Evolutionary conservation across 2,113 vertebrate genomes (phyloP).

Genomic region (Motacilla tschutschensis): DNA sequence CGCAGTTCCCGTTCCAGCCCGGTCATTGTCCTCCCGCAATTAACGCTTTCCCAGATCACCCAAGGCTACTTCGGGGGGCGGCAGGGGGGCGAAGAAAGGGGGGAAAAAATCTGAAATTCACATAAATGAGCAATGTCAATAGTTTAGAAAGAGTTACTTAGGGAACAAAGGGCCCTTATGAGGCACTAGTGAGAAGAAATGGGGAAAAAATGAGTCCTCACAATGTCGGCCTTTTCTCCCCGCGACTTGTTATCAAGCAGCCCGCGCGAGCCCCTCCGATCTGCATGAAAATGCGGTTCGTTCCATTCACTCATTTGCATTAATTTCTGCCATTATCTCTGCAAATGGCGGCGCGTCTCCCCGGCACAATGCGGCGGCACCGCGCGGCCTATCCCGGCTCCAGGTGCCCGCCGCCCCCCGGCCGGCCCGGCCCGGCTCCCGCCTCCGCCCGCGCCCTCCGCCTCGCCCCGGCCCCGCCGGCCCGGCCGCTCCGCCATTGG

Average conservation of each 20-base stretch:
- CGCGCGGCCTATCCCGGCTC: slow-evolving; percentile 79
- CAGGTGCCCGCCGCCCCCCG: slow-evolving; percentile 85
- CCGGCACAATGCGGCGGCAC: slow-evolving; percentile 92
- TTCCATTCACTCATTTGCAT: slow-evolving; percentile 98
- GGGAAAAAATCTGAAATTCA: slow-evolving; percentile 85
- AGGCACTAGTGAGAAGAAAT: slow-evolving; percentile 92
- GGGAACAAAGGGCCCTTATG: slow-evolving; percentile 97
- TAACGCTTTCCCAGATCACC: slow-evolving; percentile 89
- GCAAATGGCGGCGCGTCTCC: slow-evolving; percentile 96
- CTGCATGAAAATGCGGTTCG: slow-evolving; percentile 99
- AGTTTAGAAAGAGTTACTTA: slow-evolving; percentile 97
- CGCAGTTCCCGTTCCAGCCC: slow-evolving; percentile 79
- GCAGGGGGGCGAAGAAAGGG: too few species aligned
- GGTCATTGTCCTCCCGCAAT: slow-evolving; percentile 86
- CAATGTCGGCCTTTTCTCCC: slow-evolving; percentile 96
- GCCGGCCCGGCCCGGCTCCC: background rate
- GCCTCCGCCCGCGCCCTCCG: background rate
- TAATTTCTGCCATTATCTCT: slow-evolving; percentile 98
- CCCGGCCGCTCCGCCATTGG: slow-evolving; percentile 91
- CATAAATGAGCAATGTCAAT: slow-evolving; percentile 98
- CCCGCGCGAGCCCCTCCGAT: slow-evolving; percentile 92
- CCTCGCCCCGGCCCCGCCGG: slow-evolving; percentile 70
- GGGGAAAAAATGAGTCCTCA: slow-evolving; percentile 92
- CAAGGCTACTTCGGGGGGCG: slow-evolving; percentile 71
- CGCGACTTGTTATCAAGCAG: slow-evolving; percentile 98